Base-by-base conservation (phyloP, 2,797 vertebrate species). In the Anguilla marmorata region DNA sequence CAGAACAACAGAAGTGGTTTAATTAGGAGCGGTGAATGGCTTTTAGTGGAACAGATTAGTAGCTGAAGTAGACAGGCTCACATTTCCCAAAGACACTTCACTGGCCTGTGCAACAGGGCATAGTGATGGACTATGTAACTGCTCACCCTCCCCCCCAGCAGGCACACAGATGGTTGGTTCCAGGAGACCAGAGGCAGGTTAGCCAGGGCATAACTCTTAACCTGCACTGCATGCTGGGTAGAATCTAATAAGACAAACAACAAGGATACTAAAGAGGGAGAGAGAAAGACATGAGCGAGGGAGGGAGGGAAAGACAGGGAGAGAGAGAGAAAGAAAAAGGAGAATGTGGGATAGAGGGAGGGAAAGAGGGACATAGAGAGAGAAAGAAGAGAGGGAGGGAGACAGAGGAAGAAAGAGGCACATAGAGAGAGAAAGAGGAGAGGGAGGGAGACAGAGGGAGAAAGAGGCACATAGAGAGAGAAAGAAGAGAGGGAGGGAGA, bases 141-240 rank as follows among this genome's bases (percentile, higher is more conserved):
- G 24, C 33, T 1, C 69, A 11, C 88, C 91, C 86, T 88, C 90
- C 88, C 83, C 86, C 90, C 91, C 92, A 90, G 92, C 91, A 91
- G 91, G 91, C 92, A 91, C 91, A 92, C 93, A 94, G 91, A 93
- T 93, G 92, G 92, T 90, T 93, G 93, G 93, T 92, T 91, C 92
- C 93, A 89, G 89, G 90, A 90, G 92, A 91, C 90, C 69, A 16
- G 50, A 60, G 50, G 27, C 56, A 16, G 86, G 88, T 89, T 88
- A 1, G 91, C 90, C 90, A 90, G 90, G 89, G 90, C 91, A 45
- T 91, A 21, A n/a, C 76, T 21, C 76, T 91, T 86, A 48, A 90
- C 91, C 92, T 91, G 90, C 87, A 89, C 86, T 90, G 41, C 83
- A 84, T 90, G 90, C 92, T 91, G 85, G 85, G 87, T 86, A 86